These are phyloP conservation scores for Axinella damicornis DNA, from an alignment of 37 sponge, comb jelly and placozoan species.

Conservation along the genomic window DNA sequence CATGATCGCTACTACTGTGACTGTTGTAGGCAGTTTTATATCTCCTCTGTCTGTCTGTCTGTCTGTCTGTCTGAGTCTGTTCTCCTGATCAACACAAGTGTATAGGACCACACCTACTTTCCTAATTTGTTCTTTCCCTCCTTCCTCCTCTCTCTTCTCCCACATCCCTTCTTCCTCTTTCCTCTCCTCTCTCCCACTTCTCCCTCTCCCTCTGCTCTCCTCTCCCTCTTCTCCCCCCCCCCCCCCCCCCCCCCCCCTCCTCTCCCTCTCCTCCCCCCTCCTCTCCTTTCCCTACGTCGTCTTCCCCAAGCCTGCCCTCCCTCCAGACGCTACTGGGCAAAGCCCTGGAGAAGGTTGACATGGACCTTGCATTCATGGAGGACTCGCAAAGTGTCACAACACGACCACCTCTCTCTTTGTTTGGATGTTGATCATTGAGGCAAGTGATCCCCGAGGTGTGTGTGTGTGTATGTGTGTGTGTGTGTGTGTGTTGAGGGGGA, in stretches of 20 bases:
- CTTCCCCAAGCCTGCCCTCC: neutral
- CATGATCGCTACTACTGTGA: too few species aligned
- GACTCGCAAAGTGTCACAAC: constrained; percentile 12
- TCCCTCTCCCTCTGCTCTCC: too few species aligned
- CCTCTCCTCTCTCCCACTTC: constrained; percentile 6
- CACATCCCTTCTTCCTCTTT: too few species aligned
- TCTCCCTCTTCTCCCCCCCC: neutral
- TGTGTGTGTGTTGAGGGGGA: neutral
- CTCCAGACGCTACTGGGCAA: neutral
- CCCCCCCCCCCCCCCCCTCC: too few species aligned
- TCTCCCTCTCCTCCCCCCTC: too few species aligned
- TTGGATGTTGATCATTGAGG: constrained; percentile 49
- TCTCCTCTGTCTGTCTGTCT: constrained; percentile 44
- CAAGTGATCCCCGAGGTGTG: constrained; percentile 17
- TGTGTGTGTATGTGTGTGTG: constrained; percentile 22
- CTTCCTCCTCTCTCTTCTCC: neutral
- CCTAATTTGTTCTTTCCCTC: too few species aligned
- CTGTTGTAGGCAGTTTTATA: too few species aligned
- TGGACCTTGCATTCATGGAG: constrained; percentile 48
- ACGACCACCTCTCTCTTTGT: constrained; percentile 45
- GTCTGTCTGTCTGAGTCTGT: constrained; percentile 46
- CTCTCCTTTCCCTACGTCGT: neutral
- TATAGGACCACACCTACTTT: neutral
- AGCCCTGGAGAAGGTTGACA: constrained; percentile 39
- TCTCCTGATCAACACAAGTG: too few species aligned